Base-by-base conservation (phyloP, 2,797 vertebrate species). In the Dipus sagitta region DNA sequence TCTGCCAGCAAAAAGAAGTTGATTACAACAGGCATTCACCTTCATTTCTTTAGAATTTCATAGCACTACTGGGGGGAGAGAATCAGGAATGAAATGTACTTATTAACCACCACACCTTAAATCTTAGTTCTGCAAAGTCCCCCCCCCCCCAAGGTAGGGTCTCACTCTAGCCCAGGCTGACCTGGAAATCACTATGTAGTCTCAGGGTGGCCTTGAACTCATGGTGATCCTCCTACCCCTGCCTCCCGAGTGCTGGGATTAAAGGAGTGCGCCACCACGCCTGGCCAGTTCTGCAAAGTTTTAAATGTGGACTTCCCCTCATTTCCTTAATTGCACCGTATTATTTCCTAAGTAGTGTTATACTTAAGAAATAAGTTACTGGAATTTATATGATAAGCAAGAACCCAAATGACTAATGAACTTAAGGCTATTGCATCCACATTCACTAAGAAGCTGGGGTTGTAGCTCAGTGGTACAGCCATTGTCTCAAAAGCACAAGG, bases 31-130 rank as follows among this genome's bases (percentile, higher is more conserved):
- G 67, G 86, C 17, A 84, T 52, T 95, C 80, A 81, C 2, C 28
- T 84, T 93, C 94, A 85, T 54, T 90, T 92, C 47, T 65, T 81
- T 30, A 93, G n/a, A 93, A 95, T 34, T 70, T 20, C 10, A 81
- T 42, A 78, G 87, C 30, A 6, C 17, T 81, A 71, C 0, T 34
- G 4, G 28, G 32, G 28, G 12, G 18, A 13, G 9, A 14, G 15
- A 10, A 7, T 1, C 14, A 17, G 47, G 13, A 17, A 11, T n/a
- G 7, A 91, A 88, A 81, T 86, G 23, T 70, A 92, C 47, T 84
- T 52, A 75, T 52, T 28, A 75, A 70, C 62, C 62, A 93, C 71
- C 17, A 89, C 84, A 89, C 24, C n/a, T 65, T 28, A 91, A 92
- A 89, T 64, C n/a, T 77, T 60, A 91, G 62, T 47, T 78, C 8